These are phyloP conservation scores for Loxodonta africana DNA, from an alignment of 2,113 vertebrate genomes.

Conservation along the genomic window DNA sequence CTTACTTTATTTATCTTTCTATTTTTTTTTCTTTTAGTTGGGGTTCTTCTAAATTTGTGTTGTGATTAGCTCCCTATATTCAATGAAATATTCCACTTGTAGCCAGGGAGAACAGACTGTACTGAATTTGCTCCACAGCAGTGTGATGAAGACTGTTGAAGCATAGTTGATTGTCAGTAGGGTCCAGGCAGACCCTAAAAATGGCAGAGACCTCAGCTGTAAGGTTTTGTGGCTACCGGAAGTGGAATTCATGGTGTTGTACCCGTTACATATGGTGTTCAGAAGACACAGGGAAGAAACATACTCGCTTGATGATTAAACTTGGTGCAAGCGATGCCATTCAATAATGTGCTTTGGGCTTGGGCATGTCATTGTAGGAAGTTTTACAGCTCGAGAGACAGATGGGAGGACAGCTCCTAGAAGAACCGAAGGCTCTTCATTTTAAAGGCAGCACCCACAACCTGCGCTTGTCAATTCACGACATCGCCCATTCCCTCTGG, in stretches of 20 bases:
- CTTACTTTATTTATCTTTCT: neutral
- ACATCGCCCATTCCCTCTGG: slow-evolving; percentile 95
- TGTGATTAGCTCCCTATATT: neutral
- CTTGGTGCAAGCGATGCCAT: neutral
- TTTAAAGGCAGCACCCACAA: slow-evolving; percentile 98
- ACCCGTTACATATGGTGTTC: accelerated
- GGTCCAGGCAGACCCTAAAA: neutral
- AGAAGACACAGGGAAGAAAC: neutral
- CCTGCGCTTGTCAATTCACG: slow-evolving; percentile 96
- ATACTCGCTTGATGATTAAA: no score
- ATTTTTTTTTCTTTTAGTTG: neutral
- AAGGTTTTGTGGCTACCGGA: neutral
- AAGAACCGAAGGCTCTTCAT: slow-evolving; percentile 96
- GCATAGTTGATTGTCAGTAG: accelerated
- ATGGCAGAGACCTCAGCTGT: neutral
- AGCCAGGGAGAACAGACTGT: neutral
- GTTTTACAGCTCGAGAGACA: slow-evolving; percentile 96
- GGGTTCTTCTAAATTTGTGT: neutral
- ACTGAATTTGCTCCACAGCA: neutral
- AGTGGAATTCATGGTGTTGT: neutral
- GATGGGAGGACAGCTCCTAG: slow-evolving; percentile 96
- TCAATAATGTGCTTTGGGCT: slow-evolving; percentile 38
- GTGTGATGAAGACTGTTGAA: neutral
- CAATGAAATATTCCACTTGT: neutral
- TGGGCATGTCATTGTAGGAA: slow-evolving; percentile 88